Evolutionary conservation across 2,888 invertebrate species (phyloP), one percentile per base, ranked within the genome.

Genomic region (Pyrgus malvae): DNA sequence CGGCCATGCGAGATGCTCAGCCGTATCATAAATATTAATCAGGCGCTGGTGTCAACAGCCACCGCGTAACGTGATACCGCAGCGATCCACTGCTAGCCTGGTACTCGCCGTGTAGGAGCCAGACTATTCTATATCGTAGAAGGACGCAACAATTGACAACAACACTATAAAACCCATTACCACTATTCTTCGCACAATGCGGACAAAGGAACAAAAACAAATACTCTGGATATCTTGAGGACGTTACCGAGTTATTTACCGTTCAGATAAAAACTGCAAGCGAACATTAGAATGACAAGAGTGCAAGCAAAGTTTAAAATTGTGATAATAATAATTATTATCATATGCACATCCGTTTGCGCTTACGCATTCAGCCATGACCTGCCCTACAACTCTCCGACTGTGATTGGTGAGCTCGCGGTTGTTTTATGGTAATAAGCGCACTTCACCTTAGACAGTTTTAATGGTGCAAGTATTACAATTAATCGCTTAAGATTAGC

Each of bases 21-120:
- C 77, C 84, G 83, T 88, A 90, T 90, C 90, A 90, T 90, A 90
- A 90, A 90, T 90, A 90, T 90, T 90, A 90, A 90, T 90, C 90
- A 90, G 88, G 87, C 90, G 79, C 84, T 89, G 90, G 90, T 89
- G 90, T 90, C 90, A 89, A 90, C 90, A 89, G 90, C 90, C 90
- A 89, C 88, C 83, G 87, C 88, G 90, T 89, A 89, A 89, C 89
- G 84, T 83, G 89, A 89, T 82, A 88, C 85, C 83, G 80, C 80
- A 69, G 73, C 85, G 81, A 86, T 82, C 80, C 81, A 76, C 81
- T 87, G 83, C 72, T 75, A 72, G 82, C 84, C 84, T 87, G 81
- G 82, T 88, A 83, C 87, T 81, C 71, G 68, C 68, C 70, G 68
- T 67, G 73, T 66, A 61, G 67, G 65, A 64, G 64, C 75, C 72